Conservation (phyloP, 2,888 invertebrate species). For the Volucella zonaria region DNA sequence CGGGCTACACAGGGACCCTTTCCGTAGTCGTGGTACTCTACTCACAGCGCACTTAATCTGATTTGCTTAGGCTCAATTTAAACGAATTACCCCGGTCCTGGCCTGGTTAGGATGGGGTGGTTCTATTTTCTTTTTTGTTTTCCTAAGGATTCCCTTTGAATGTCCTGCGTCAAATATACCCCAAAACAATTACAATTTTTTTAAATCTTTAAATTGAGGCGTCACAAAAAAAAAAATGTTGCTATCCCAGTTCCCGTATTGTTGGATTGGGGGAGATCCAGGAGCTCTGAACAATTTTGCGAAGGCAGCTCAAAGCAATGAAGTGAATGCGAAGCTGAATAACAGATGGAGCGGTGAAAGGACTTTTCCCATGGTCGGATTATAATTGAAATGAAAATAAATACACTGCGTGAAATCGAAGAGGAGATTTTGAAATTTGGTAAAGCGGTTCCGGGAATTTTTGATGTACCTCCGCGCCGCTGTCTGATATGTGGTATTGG, state of each 20-base stretch:
- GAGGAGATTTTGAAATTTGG: not conserved
- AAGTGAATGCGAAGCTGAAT: not conserved
- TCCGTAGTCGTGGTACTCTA: slow-evolving; percentile 10
- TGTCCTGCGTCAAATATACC: slow-evolving; percentile 10
- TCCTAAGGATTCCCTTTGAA: not conserved
- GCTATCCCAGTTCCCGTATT: too few species aligned
- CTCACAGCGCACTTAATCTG: slow-evolving; percentile 42
- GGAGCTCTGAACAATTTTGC: slow-evolving; percentile 12
- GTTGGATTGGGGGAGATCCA: slow-evolving; percentile 1
- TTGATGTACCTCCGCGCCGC: not conserved
- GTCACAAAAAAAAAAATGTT: not conserved
- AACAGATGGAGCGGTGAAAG: slow-evolving; percentile 43
- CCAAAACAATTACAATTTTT: slow-evolving; percentile 23
- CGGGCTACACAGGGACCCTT: not conserved
- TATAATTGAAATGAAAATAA: slow-evolving; percentile 48
- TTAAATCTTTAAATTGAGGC: slow-evolving; percentile 10
- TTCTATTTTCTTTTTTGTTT: not conserved
- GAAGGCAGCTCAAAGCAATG: slow-evolving; percentile 31
- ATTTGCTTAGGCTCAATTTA: slow-evolving; percentile 57
- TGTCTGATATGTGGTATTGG: not conserved
- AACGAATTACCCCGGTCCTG: slow-evolving; percentile 32
- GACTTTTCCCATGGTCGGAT: slow-evolving; percentile 46
- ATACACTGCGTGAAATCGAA: slow-evolving; percentile 38
- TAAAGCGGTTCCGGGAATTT: not conserved
- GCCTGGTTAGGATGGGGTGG: not conserved